Evolutionary conservation across 2,888 invertebrate genomes (phyloP), one percentile per base, ranked within the genome.

Genomic region (Ornithoptera alexandrae): DNA sequence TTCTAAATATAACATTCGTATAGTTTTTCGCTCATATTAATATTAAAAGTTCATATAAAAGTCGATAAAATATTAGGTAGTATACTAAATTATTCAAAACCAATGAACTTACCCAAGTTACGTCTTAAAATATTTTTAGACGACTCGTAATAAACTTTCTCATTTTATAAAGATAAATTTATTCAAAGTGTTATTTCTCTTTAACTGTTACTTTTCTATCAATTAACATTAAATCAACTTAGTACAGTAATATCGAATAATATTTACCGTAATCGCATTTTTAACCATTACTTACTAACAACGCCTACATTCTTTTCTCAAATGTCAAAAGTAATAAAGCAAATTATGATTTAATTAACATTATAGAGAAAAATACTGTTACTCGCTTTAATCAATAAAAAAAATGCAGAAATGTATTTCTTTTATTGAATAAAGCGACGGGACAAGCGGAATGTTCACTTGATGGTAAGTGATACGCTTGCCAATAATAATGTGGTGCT

Each of bases 241-340:
- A 7, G 56, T 20, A 56, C 15, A 24, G 56, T 56, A 62, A 56
- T 56, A 18, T 56, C 56, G 56, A 36, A n/a, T 2, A 64, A 64
- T n/a, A 24, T 24, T 36, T 53, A 56, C 64, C 36, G n/a, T 22
- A 53, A 53, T 53, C 18, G n/a, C n/a, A n/a, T 18, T 53, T 1
- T 42, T 46, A 15, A 53, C 53, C 18, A 53, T n/a, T 53, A 53
- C 4, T 53, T 53, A 53, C n/a, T 53, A 53, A 53, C 18, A 2
- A 53, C 53, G n/a, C 6, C n/a, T 53, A n/a, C 53, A 53, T 53
- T n/a, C 18, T 53, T 53, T 53, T 5, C 8, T 18, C n/a, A 6
- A 53, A n/a, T n/a, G 53, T 53, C 53, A 53, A 53, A 53, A 53
- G 53, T 53, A n/a, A 53, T 53, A n/a, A 53, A 53, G 53, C n/a